A percentile compares a stretch with the other conserved stretches of the same genome.
phyloP scores from a whole-genome alignment of 1,140 invertebrate species.

The Cyclina sinensis region DNA sequence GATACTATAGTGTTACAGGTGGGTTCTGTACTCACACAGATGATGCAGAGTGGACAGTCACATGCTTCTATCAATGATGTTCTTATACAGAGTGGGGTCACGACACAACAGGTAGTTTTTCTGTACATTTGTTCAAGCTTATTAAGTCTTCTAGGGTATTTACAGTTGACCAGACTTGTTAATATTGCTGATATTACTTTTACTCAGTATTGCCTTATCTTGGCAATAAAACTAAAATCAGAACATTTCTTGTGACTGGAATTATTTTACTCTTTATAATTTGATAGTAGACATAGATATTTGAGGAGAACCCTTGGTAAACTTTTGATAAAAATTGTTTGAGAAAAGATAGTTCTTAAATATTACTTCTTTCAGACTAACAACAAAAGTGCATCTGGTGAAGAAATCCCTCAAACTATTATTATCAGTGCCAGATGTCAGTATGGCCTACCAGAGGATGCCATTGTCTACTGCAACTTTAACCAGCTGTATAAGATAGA shows the following conservation, averaged over 20 bases:
- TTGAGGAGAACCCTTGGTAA: too few species aligned
- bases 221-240: too few species aligned
- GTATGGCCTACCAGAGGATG: constrained; percentile 98
- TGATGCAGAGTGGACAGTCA: constrained; percentile 93
- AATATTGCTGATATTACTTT: too few species aligned
- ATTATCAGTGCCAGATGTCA: constrained; percentile 98
- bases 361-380: constrained; percentile 91
- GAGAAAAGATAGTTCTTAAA: too few species aligned
- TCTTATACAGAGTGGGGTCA: constrained; percentile 97
- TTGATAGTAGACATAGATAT: too few species aligned
- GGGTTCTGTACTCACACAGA: constrained; percentile 90
- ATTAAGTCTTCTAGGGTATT: too few species aligned
- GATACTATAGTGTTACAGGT: constrained; percentile 75
- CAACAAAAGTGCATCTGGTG: constrained; percentile 98
- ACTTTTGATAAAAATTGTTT: too few species aligned
- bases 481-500: constrained; percentile 99
- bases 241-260: too few species aligned
- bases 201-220: too few species aligned
- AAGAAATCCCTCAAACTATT: constrained; percentile 97
- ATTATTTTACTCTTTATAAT: too few species aligned
- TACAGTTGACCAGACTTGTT: too few species aligned
- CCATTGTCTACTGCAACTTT: constrained; percentile 99
- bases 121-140: not conserved
- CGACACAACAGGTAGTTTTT: constrained; percentile 92
- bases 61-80: constrained; percentile 97